Percentiles rank a stretch among this genome's conserved stretches.
Conservation (phyloP, 2,797 vertebrate species). For the Sardinella longiceps region DNA sequence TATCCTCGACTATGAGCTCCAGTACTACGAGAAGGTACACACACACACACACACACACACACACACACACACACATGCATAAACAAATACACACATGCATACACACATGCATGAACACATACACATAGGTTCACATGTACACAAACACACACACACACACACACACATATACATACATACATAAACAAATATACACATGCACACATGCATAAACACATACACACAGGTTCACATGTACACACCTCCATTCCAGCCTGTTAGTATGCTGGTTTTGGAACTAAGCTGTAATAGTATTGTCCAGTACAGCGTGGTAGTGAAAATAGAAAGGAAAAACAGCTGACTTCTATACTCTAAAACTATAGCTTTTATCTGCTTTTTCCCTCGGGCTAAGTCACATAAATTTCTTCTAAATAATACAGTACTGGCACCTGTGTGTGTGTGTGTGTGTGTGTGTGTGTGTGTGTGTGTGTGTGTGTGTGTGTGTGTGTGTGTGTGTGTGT, state of each 20-base stretch:
- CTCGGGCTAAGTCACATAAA: background rate
- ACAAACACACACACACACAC: background rate
- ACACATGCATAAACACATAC: background rate
- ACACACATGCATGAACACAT: too few species aligned
- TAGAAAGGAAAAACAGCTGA: background rate
- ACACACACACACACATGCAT: background rate
- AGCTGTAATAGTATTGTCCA: background rate
- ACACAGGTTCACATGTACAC: too few species aligned
- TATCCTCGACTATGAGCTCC: constrained; percentile 94
- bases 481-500: too few species aligned
- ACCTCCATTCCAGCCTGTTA: background rate
- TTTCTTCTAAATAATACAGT: background rate
- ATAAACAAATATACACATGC: background rate
- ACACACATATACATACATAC: background rate
- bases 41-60: background rate
- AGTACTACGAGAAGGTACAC: constrained; percentile 92
- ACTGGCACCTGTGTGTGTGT: background rate
- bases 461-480: background rate
- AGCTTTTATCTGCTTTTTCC: background rate
- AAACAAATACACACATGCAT: background rate
- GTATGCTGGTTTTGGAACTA: background rate
- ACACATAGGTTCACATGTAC: too few species aligned
- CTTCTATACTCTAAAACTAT: background rate
- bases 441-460: background rate
- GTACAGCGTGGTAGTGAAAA: background rate